phyloP scores from a whole-genome alignment of 2,888 invertebrate genomes.

The Scaptodrosophila latifasciaeformis region DNA sequence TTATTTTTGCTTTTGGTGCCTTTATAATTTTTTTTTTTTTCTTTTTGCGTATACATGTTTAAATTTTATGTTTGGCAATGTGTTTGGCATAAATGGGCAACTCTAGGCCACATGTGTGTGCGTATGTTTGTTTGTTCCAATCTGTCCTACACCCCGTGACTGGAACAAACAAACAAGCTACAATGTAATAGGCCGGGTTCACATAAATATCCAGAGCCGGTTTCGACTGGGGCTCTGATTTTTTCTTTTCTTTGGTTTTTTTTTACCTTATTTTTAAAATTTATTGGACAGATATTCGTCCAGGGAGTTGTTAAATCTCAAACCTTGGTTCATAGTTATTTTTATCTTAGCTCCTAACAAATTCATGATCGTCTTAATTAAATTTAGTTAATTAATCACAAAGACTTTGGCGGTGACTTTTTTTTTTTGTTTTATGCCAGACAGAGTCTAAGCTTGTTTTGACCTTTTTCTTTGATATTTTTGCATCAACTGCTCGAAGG shows the following conservation, averaged over 20 bases:
- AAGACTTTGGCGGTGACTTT: no score
- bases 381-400: no score
- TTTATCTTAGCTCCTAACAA: no score
- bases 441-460: no score
- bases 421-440: no score
- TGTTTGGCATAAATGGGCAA: slow-evolving; percentile 60
- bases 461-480: slow-evolving; percentile 29
- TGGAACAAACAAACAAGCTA: slow-evolving; percentile 47
- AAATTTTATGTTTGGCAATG: slow-evolving; percentile 67
- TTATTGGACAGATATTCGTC: no score
- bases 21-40: slow-evolving; percentile 59
- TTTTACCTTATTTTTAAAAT: no score
- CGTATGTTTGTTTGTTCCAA: slow-evolving; percentile 10
- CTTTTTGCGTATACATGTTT: slow-evolving; percentile 67
- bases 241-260: not conserved
- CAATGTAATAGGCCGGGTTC: slow-evolving; percentile 35
- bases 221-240: slow-evolving; percentile 12
- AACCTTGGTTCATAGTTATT: no score
- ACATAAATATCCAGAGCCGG: slow-evolving; percentile 2
- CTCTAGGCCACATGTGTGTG: slow-evolving; percentile 5
- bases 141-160: slow-evolving; percentile 1
- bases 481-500: no score
- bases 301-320: no score
- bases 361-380: no score
- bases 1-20: slow-evolving; percentile 34